Percentiles rank a stretch among this genome's conserved stretches.
These are phyloP conservation scores for Brachyopa scutellaris DNA, from an alignment of 2,888 invertebrate species.

Conservation along the genomic window DNA sequence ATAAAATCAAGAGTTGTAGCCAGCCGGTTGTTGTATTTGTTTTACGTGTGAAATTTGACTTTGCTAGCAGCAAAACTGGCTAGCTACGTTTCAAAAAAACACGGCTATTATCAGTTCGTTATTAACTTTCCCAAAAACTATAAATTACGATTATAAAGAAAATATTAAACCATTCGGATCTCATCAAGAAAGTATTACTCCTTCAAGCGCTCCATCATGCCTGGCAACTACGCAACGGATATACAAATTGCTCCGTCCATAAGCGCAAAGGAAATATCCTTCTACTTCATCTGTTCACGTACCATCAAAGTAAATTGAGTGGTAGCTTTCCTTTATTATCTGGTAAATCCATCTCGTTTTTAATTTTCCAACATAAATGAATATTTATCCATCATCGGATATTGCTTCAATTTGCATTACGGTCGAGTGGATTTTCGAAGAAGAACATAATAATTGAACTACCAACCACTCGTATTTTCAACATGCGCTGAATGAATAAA, in stretches of 20 bases:
- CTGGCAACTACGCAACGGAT: no score
- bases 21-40: no score
- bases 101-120: no score
- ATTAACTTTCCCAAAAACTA: no score
- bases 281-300: conserved; percentile 30
- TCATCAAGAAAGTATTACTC: no score
- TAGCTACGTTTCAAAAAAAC: no score
- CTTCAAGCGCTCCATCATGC: no score
- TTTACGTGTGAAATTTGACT: no score
- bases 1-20: no score
- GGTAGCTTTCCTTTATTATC: not conserved
- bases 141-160: no score
- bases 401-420: conserved; percentile 51
- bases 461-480: not conserved
- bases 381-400: conserved; percentile 66
- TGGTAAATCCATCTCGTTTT: conserved; percentile 62
- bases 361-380: conserved; percentile 65
- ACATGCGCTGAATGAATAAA: not conserved
- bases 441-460: not conserved
- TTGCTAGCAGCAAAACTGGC: no score
- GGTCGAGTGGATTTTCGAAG: conserved; percentile 33
- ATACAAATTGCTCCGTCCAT: conserved; percentile 8
- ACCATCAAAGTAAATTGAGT: conserved; percentile 28
- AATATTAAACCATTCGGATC: no score
- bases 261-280: conserved; percentile 13